phyloP scores from a whole-genome alignment of 2,113 vertebrate genomes.

The Erythrocercus mccallii region DNA sequence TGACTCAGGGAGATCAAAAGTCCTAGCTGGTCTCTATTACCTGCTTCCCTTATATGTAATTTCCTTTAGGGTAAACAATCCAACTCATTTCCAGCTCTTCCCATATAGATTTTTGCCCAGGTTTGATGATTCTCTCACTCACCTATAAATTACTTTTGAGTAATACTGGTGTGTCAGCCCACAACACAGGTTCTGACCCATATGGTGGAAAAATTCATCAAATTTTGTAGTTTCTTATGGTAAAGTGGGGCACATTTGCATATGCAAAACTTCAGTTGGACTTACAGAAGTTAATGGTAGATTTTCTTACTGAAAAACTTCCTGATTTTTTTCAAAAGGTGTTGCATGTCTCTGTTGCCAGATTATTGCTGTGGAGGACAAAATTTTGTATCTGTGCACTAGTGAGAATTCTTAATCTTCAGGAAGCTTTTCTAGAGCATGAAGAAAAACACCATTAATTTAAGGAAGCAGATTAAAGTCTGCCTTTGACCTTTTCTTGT shows the following conservation, averaged over 20 bases:
- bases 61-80: neutral
- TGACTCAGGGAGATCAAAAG: neutral
- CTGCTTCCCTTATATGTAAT: neutral
- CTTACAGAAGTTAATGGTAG: neutral
- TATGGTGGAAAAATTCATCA: neutral
- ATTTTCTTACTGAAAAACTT: neutral
- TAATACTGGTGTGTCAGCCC: neutral
- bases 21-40: neutral
- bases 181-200: neutral
- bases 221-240: neutral
- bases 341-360: neutral
- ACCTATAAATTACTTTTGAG: neutral
- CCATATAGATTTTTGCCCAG: neutral
- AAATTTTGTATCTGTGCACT: neutral
- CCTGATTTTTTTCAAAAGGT: neutral
- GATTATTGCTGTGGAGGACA: neutral
- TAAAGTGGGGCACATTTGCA: neutral
- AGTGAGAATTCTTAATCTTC: neutral
- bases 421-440: neutral
- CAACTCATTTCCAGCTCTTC: neutral
- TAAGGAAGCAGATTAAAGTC: neutral
- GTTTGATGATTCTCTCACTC: neutral
- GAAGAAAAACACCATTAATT: neutral
- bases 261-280: neutral
- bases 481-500: neutral